phyloP scores from a whole-genome alignment of 1,140 invertebrate species.

The Pseudomyrmex sp. region DNA sequence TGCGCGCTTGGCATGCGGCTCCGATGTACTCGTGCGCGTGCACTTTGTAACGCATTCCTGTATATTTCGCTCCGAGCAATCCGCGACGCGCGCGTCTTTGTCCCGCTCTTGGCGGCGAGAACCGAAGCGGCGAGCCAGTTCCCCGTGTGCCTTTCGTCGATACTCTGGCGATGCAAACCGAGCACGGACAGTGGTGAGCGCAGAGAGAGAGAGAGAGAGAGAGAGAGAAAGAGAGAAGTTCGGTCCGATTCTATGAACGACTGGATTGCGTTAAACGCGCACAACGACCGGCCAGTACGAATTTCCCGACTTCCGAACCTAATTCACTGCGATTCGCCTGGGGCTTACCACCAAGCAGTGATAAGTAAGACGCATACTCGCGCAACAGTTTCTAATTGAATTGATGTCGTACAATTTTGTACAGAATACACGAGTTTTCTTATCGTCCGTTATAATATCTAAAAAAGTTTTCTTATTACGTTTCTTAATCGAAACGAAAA shows the following conservation, averaged over 20 bases:
- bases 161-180: background rate
- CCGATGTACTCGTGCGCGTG: slow-evolving; percentile 17
- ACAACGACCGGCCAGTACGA: slow-evolving; percentile 29
- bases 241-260: slow-evolving; percentile 8
- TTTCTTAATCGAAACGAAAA: too few species aligned
- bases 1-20: slow-evolving; percentile 47
- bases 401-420: too few species aligned
- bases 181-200: slow-evolving; percentile 25
- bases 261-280: slow-evolving; percentile 26
- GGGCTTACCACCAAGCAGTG: background rate
- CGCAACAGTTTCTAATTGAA: background rate
- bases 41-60: slow-evolving; percentile 59
- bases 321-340: slow-evolving; percentile 33
- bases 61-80: slow-evolving; percentile 54
- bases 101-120: slow-evolving; percentile 24
- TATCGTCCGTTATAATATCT: too few species aligned
- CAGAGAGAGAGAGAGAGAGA: too few species aligned
- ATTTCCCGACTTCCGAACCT: slow-evolving; percentile 46
- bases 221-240: background rate
- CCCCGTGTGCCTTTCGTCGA: slow-evolving; percentile 14
- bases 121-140: background rate
- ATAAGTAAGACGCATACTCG: background rate
- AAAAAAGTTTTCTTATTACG: too few species aligned
- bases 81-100: slow-evolving; percentile 53
- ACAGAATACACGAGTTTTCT: too few species aligned